Conservation (phyloP, 2,797 vertebrate species). For the Gallinago nigripennis region DNA sequence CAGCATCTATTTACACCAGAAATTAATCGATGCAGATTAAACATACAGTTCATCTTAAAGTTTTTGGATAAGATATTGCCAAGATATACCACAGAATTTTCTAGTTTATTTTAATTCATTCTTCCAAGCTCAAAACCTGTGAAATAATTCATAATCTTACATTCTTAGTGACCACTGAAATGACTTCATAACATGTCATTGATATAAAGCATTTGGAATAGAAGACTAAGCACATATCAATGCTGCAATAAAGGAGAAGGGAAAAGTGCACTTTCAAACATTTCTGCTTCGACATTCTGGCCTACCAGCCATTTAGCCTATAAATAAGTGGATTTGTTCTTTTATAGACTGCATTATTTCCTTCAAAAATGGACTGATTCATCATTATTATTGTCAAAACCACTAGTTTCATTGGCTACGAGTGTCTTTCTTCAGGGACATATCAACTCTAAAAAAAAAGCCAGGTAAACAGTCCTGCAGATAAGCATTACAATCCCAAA, state of each 20-base stretch:
- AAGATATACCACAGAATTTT: neutral
- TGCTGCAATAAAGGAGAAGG: neutral
- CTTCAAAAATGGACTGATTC: neutral
- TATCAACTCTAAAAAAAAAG: neutral
- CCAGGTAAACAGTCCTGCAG: neutral
- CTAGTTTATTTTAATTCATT: neutral
- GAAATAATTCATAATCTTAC: neutral
- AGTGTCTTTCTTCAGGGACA: neutral
- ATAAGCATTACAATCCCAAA: neutral
- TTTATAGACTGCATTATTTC: neutral
- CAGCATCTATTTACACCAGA: neutral
- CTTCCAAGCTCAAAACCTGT: neutral
- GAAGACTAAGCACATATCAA: neutral
- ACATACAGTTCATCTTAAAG: neutral
- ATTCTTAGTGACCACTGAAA: neutral
- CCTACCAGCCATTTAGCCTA: neutral
- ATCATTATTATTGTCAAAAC: neutral
- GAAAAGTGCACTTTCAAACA: neutral
- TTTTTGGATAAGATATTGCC: neutral
- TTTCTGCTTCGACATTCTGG: neutral
- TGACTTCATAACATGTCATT: neutral
- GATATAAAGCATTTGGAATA: neutral
- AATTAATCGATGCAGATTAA: neutral
- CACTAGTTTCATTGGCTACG: neutral
- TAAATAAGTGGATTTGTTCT: neutral